Evolutionary conservation across 1,140 invertebrate genomes (phyloP), one percentile per base, ranked within the genome.

Genomic region (Anadara kagoshimensis): DNA sequence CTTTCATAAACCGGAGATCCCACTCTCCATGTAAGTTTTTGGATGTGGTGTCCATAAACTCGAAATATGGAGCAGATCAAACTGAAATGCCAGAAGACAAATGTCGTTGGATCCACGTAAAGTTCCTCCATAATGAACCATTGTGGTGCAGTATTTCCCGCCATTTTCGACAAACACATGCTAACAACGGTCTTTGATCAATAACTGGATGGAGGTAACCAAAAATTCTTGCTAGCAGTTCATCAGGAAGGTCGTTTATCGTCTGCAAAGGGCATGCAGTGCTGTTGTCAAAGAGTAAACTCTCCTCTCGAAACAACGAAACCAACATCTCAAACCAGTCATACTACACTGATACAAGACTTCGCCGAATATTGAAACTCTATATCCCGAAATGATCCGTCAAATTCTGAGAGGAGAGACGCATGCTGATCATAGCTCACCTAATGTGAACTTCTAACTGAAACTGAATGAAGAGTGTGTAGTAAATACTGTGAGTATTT

Each of bases 81-180:
- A 18, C 76, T 78, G 70, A 84, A 85, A 54, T 86, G 84, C 71
- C 76, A 80, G 43, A 73, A 70, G 2, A 65, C 63, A 69, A 80
- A 85, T 1, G 24, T 49, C 8, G 76, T 76, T 1, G 85, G 83
- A 66, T 85, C 81, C 20, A 86, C 78, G 36, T 80, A 14, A 85
- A 59, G 0, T 77, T 69, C 0, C 83, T 77, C 85, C 85, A 86
- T 10, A 86, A 69, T 11, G 63, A 69, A n/a, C 82, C 78, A 5
- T 82, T 77, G 12, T 54, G 73, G 26, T 81, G 66, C 14, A 86
- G 64, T 36, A 85, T 57, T 12, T 73, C 59, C 14, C 79, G 73
- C 85, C 85, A 86, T 72, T 85, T 85, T 45, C 69, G 47, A 64
- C 85, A 85, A 8, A 86, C 85, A 5, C 81, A 22, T 24, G 81